phyloP scores from a whole-genome alignment of 2,113 vertebrate genomes.

The Lepidothrix coronata region DNA sequence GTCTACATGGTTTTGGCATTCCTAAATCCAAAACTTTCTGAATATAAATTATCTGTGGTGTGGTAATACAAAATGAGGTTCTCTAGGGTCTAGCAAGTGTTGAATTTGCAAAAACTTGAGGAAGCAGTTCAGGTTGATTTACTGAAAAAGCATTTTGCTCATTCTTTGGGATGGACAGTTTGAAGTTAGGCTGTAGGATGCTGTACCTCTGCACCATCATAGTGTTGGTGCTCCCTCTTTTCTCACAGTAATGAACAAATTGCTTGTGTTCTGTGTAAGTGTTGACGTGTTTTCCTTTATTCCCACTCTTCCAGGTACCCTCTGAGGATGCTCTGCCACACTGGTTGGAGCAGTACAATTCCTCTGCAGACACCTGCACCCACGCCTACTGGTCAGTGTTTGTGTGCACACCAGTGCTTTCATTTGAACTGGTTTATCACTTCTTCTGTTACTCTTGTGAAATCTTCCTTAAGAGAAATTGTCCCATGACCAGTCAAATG shows the following conservation, averaged over 20 bases:
- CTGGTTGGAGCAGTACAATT: slow-evolving; percentile 93
- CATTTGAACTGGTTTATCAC: not conserved
- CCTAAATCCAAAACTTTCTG: not conserved
- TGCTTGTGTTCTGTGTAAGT: not conserved
- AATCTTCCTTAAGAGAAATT: not conserved
- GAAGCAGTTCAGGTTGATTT: not conserved
- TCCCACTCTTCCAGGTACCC: slow-evolving; percentile 78
- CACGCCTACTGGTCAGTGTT: slow-evolving; percentile 92
- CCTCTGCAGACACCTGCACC: slow-evolving; percentile 91
- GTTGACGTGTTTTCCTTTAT: not conserved
- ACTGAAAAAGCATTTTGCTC: not conserved
- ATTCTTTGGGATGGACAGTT: not conserved
- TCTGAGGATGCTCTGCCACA: slow-evolving; percentile 92
- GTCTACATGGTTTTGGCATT: not conserved
- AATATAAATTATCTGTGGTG: not conserved
- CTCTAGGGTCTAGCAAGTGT: not conserved
- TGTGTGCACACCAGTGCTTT: not conserved
- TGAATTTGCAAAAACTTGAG: not conserved
- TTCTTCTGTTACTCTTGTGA: not conserved
- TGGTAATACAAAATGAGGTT: not conserved
- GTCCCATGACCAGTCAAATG: not conserved
- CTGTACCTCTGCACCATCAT: not conserved
- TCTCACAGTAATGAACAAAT: not conserved
- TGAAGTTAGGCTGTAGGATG: not conserved
- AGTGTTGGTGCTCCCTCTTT: not conserved